Base-by-base conservation (phyloP, 2,113 vertebrate genomes). In the Spilogale gracilis region DNA sequence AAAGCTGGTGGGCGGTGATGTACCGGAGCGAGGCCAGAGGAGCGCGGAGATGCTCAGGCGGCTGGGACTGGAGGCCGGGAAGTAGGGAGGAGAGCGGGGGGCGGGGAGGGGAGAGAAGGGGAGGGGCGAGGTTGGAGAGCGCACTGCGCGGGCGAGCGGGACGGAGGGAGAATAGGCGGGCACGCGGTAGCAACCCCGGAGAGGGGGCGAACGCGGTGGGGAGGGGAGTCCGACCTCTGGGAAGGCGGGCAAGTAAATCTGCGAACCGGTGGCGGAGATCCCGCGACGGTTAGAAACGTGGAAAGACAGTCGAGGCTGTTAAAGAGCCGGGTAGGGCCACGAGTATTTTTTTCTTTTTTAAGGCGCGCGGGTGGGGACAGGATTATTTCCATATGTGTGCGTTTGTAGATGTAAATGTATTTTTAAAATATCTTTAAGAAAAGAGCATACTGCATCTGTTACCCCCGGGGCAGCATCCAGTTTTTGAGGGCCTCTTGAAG, bases 111-210 rank as follows among this genome's bases (percentile, higher is more conserved):
- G 4, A 54, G 58, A 45, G 11, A n/a, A 81, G 56, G n/a, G 16
- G 10, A 8, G 17, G 74, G 32, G 7, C 8, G 2, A 56, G 17
- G 45, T 54, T 71, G 58, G 45, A 20, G 43, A 61, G 48, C 27
- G 61, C 56, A 52, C 11, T 0, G 0, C 20, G 32, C 3, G 45
- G 16, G 25, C 21, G 80, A 83, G 27, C 0, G 0, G 43, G 69
- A 21, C 17, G 3, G 23, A n/a, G 63, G 30, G 56, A 58, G 86
- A 80, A 71, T 65, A 54, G 63, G 17, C 45, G 9, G 48, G 9
- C 52, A n/a, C 84, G 74, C 23, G 2, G 56, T 10, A 27, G 82
- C 50, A 84, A 32, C 4, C 80, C 60, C 0, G 7, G 30, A 9
- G 17, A 27, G 61, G 20, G 13, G 52, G 18, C 18, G 3, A 67